phyloP scores from a whole-genome alignment of 2,888 invertebrate genomes.

The Masnerella sp. region DNA sequence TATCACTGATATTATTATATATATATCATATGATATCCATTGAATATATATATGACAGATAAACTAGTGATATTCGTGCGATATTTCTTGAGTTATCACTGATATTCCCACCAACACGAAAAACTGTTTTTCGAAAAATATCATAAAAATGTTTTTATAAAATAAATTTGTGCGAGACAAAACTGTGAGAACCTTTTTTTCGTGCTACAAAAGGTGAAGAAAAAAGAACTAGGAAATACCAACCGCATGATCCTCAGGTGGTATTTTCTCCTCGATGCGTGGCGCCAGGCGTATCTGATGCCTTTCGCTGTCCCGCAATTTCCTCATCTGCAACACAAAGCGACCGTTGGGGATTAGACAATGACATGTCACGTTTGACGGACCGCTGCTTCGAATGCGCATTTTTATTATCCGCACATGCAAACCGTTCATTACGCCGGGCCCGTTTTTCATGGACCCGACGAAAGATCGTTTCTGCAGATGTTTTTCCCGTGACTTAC shows the following conservation, averaged over 20 bases:
- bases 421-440: slow-evolving; percentile 32
- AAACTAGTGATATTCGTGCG: too few species aligned
- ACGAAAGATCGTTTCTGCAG: slow-evolving; percentile 25
- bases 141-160: too few species aligned
- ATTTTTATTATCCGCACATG: slow-evolving; percentile 34
- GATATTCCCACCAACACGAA: too few species aligned
- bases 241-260: slow-evolving; percentile 67
- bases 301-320: slow-evolving; percentile 80
- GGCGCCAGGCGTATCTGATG: slow-evolving; percentile 70
- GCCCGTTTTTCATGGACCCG: not conserved
- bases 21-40: too few species aligned
- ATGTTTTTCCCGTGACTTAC: slow-evolving; percentile 1
- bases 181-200: not conserved
- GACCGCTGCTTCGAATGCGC: slow-evolving; percentile 24
- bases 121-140: too few species aligned
- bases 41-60: too few species aligned
- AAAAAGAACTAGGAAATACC: slow-evolving; percentile 46
- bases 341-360: slow-evolving; percentile 48
- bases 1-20: too few species aligned
- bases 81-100: too few species aligned
- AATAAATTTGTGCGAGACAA: too few species aligned
- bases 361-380: slow-evolving; percentile 46
- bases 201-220: not conserved
- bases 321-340: slow-evolving; percentile 78
- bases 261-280: slow-evolving; percentile 69